Evolutionary conservation across 2,888 invertebrate genomes (phyloP), one percentile per base, ranked within the genome.

Genomic region (Neria commutata): DNA sequence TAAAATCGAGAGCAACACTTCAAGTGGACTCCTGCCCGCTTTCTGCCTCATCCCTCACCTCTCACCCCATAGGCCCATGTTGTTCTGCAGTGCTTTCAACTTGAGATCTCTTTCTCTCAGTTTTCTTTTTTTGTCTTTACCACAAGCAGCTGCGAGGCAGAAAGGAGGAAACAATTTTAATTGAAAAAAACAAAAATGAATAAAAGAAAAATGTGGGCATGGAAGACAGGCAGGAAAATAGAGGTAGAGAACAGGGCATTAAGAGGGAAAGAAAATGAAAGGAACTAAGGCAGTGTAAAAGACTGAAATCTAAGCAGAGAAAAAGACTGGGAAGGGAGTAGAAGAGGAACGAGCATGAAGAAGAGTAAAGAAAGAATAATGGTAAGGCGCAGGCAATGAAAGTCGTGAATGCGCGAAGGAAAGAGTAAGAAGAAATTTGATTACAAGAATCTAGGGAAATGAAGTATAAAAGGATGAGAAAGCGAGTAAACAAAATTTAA

Each of bases 1-100:
- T 19, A 8, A 42, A 42, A 42, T 42, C 42, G 42, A 42, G 42
- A 42, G 42, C 42, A 42, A 42, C 42, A 42, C 42, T 17, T 42
- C 42, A 42, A 42, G 42, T 42, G 42, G n/a, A n/a, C n/a, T n/a
- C n/a, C n/a, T n/a, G n/a, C n/a, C n/a, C n/a, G n/a, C n/a, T n/a
- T n/a, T n/a, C n/a, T n/a, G n/a, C n/a, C n/a, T n/a, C n/a, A n/a
- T n/a, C n/a, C n/a, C n/a, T n/a, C n/a, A n/a, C n/a, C n/a, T n/a
- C n/a, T n/a, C n/a, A n/a, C n/a, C n/a, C n/a, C n/a, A n/a, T n/a
- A n/a, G n/a, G n/a, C n/a, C n/a, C n/a, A n/a, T n/a, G n/a, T n/a
- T n/a, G n/a, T n/a, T n/a, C n/a, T n/a, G n/a, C n/a, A n/a, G n/a
- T n/a, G n/a, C n/a, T n/a, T n/a, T n/a, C n/a, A n/a, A n/a, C n/a